Evolutionary conservation across 2,797 vertebrate species (phyloP), one percentile per base, ranked within the genome.

Genomic region (Menidia menidia): DNA sequence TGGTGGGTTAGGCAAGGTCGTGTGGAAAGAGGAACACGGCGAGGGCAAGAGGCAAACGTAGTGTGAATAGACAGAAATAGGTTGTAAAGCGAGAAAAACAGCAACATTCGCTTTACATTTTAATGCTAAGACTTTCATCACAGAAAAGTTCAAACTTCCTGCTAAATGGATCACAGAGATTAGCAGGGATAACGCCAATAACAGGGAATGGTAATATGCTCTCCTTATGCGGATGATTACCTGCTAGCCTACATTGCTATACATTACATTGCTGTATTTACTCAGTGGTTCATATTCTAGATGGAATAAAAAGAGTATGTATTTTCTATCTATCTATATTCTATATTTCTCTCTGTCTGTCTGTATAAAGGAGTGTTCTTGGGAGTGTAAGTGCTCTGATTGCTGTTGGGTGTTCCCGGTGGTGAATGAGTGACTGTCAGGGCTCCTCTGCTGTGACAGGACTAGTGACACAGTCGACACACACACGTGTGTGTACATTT

Each of bases 341-440:
- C 44, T 48, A 7, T 51, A 4, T 2, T 1, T 66, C 48, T 68
- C 6, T 73, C 60, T 51, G 1, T 72, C 35, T 62, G 5, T 59
- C 41, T 47, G 4, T 74, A 4, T 56, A 58, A 77, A 35, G 60
- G 19, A 55, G 25, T 25, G 2, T 25, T 25, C 25, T 19, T 25
- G 4, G 11, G 10, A 52, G 59, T 15, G 84, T 89, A 88, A 84
- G 84, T 75, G 65, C 72, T 69, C 78, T 91, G 88, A 85, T 75
- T 18, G 75, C 68, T 47, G 71, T 68, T 77, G 74, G 64, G 79
- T 69, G 69, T 69, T 73, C 72, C 67, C 54, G 50, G 41, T 77
- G 77, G 65, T 85, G 88, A 90, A 88, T 84, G 90, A 91, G 78
- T 75, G 87, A 71, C 85, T 89, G 92, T 88, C 89, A 67, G 73